A percentile compares a stretch with the other conserved stretches of the same genome.
Conservation (phyloP, 2,113 vertebrate species). For the Gulo gulo region DNA sequence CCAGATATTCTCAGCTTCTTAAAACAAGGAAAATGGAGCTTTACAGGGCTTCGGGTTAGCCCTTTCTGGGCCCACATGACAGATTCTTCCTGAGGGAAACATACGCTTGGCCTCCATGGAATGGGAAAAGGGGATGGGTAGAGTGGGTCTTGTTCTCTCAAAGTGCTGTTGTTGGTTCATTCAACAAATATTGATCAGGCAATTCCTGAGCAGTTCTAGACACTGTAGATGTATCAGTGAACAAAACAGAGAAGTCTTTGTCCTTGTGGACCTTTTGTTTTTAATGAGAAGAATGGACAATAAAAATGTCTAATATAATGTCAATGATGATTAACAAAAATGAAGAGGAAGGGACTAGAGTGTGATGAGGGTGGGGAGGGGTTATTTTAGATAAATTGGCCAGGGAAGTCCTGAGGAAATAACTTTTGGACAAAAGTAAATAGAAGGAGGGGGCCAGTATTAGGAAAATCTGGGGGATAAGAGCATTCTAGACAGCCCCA, state of each 20-base stretch:
- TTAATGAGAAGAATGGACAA: not conserved
- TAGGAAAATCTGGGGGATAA: not conserved
- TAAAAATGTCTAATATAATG: not conserved
- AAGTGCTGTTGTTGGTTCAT: not conserved
- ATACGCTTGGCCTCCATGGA: not conserved
- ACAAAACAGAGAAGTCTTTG: not conserved
- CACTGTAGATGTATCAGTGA: not conserved
- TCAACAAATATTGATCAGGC: not conserved
- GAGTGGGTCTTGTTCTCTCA: not conserved
- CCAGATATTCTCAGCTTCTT: slow-evolving; percentile 27
- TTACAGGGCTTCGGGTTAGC: not conserved
- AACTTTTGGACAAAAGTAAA: not conserved
- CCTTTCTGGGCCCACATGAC: not conserved
- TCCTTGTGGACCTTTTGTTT: not conserved
- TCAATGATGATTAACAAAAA: slow-evolving; percentile 1
- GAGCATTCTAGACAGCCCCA: not conserved
- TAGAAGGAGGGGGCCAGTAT: not conserved
- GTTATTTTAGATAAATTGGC: not conserved
- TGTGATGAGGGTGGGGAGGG: no score
- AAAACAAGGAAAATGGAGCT: not conserved
- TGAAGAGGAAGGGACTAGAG: not conserved
- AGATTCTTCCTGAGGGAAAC: not conserved
- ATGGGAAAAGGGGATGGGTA: not conserved
- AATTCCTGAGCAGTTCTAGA: not conserved
- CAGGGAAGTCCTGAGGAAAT: not conserved